Evolutionary conservation across 2,113 vertebrate genomes (phyloP), one percentile per base, ranked within the genome.

Genomic region (Struthidea cinerea): DNA sequence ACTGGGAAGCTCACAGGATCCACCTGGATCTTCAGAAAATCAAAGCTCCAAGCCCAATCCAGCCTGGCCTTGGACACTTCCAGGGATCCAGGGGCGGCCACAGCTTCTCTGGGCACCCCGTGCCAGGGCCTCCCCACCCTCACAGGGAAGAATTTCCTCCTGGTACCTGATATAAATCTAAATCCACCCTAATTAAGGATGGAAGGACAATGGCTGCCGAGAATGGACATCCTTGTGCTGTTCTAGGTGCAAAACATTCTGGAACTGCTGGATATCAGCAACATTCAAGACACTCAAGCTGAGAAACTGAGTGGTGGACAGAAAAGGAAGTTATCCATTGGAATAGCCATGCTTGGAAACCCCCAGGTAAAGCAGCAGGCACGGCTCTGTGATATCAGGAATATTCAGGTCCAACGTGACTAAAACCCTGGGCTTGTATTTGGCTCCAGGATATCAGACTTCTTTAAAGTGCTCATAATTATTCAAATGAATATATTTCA

Each of bases 251-350:
- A 94, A 53, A 98, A 98, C 56, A 95, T 99, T 42, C 93, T 99
- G 92, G 98, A 98, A 42, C 97, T 98, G 82, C 96, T 99, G 96
- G 98, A 99, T 81, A 84, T 99, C 97, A 97, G 98, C 73, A 98
- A 97, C 77, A 97, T 99, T 78, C 98, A 98, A 97, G 97, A 98
- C 5, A 98, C 98, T 39, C 98, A 97, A 94, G 99, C 98, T 28
- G 98, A 98, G 92, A 98, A 98, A 84, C 97, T 99, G 68, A 99
- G 99, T 32, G 98, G 98, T 47, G 99, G 99, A 24, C 99, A 99
- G 69, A 99, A 99, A 95, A 96, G 99, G 92, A 99, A 99, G 92
- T 97, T 99, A 33, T 98, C 98, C 6, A 96, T 99, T 91, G 99
- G 97, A 83, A 99, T 99, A 64, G 98, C 99, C 85, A 97, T 99